Percentiles rank a stretch among this genome's conserved stretches.
phyloP scores from a whole-genome alignment of 2,888 invertebrate genomes.

The Drosophila subsilvestris region DNA sequence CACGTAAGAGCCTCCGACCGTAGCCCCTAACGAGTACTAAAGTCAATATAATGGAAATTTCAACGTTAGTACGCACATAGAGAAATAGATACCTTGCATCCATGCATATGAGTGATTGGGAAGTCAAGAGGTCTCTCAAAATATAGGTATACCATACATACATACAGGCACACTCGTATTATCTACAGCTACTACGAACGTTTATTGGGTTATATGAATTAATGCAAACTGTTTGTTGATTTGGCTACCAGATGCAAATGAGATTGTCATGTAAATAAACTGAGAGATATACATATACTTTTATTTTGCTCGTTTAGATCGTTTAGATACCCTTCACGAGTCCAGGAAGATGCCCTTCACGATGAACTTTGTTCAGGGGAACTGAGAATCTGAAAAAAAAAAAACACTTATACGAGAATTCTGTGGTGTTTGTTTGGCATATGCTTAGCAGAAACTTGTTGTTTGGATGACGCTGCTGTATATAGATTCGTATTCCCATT shows the following conservation, averaged over 20 bases:
- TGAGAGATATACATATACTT: conserved; percentile 1
- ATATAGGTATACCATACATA: conserved; percentile 6
- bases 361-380: background rate
- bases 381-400: background rate
- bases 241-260: conserved; percentile 46
- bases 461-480: conserved; percentile 24
- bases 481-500: background rate
- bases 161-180: background rate
- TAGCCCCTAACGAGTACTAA: background rate
- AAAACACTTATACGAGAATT: background rate
- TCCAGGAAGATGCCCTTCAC: background rate
- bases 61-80: conserved; percentile 13
- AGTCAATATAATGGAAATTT: conserved; percentile 11
- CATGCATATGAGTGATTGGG: conserved; percentile 4
- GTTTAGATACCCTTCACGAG: background rate
- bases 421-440: background rate
- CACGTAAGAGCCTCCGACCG: conserved; percentile 28
- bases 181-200: conserved; percentile 12
- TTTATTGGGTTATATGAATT: conserved; percentile 1
- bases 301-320: background rate
- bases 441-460: conserved; percentile 5
- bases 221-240: conserved; percentile 30
- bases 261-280: conserved; percentile 29
- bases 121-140: conserved; percentile 7
- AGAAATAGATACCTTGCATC: conserved; percentile 12